Conservation (phyloP, 2,113 vertebrate genomes). For the Apaloderma vittatum region DNA sequence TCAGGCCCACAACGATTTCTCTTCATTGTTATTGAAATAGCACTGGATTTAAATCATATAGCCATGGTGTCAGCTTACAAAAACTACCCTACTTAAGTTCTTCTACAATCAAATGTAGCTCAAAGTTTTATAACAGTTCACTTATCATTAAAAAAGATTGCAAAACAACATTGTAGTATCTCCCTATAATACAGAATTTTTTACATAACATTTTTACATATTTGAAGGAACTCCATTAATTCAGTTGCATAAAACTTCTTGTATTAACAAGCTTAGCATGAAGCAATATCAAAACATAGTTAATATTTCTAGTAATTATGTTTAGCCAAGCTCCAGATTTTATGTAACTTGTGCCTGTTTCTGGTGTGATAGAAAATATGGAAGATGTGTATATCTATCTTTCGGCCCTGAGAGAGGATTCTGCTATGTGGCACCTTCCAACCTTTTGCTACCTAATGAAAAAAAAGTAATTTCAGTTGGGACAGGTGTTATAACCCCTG, state of each 20-base stretch:
- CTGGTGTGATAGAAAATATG: not conserved
- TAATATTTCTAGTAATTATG: not conserved
- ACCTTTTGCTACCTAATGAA: not conserved
- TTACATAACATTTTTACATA: not conserved
- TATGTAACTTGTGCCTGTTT: not conserved
- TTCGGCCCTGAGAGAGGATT: not conserved
- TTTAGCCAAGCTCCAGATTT: not conserved
- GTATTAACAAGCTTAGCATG: slow-evolving; percentile 18
- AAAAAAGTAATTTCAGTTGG: not conserved
- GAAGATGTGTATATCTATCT: not conserved
- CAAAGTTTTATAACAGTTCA: not conserved
- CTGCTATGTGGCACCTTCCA: not conserved
- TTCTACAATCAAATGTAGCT: not conserved
- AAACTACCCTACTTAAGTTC: not conserved
- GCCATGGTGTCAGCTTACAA: not conserved
- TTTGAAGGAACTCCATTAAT: not conserved
- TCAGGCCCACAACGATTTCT: not conserved
- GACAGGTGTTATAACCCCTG: not conserved
- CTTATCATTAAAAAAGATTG: not conserved
- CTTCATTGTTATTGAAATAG: not conserved
- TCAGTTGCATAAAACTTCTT: not conserved
- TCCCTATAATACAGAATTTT: not conserved
- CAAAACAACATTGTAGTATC: not conserved
- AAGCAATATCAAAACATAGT: slow-evolving; percentile 39
- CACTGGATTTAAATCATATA: not conserved